Evolutionary conservation across 2,888 invertebrate species (phyloP).

Genomic region (Synergus japonicus): DNA sequence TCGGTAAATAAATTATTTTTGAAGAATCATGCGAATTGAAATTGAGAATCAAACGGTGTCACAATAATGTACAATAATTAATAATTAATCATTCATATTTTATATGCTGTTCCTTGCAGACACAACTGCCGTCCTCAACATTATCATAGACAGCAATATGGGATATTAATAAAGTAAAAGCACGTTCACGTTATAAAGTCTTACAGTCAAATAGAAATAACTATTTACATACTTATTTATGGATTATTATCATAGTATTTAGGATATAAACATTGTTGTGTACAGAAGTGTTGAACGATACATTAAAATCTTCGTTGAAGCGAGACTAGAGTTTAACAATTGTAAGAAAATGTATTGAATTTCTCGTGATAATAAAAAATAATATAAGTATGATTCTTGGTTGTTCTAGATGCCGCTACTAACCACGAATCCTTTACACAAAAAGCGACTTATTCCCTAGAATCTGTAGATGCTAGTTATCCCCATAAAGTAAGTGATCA

Average conservation of each 20-base stretch:
- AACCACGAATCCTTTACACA: conserved; percentile 74
- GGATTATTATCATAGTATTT: conserved; percentile 42
- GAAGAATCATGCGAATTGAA: not conserved
- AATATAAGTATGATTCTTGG: conserved; percentile 67
- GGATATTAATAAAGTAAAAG: conserved; percentile 66
- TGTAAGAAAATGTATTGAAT: conserved; percentile 44
- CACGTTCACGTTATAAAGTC: conserved; percentile 54
- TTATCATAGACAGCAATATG: conserved; percentile 72
- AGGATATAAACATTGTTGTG: conserved; percentile 50
- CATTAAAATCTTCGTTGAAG: not conserved
- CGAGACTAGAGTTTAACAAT: not conserved
- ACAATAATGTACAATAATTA: conserved; percentile 42
- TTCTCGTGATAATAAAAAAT: conserved; percentile 56
- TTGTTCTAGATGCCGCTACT: conserved; percentile 76
- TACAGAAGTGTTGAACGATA: conserved; percentile 22
- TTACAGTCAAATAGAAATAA: conserved; percentile 38
- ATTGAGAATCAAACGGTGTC: not conserved
- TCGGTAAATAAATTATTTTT: not conserved
- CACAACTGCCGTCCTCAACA: conserved; percentile 71
- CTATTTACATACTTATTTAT: not conserved
- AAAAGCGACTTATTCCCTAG: conserved; percentile 74
- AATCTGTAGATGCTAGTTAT: conserved; percentile 76
- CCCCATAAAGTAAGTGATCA: conserved; percentile 68
- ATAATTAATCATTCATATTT: conserved; percentile 53
- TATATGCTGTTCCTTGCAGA: conserved; percentile 67